Base-by-base conservation (phyloP, 2,113 vertebrate genomes). In the Hydrochoerus hydrochaeris region DNA sequence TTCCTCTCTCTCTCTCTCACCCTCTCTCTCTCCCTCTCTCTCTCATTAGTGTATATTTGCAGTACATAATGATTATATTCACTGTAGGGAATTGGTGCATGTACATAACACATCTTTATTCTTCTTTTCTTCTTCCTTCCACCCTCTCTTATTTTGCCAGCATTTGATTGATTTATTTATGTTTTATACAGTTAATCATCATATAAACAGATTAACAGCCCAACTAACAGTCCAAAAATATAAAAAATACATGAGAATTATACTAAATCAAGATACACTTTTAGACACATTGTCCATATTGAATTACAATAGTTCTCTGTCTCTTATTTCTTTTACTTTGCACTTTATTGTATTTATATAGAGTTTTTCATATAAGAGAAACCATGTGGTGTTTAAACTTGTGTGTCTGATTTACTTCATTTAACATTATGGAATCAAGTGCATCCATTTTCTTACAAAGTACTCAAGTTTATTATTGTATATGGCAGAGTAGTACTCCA, bases 1-100 rank as follows among this genome's bases (percentile, higher is more conserved):
- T 57, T n/a, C 30, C 16, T 24, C 26, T 7, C 4, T 4, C 16
- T 11, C 8, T 10, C 10, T 26, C 5, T 4, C 5, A 6, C 1
- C 52, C 32, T 9, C 9, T 78, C 5, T 28, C 20, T 41, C 38
- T 54, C 5, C 17, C 30, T 9, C 10, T 3, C 7, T 7, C 26
- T 16, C 5, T 22, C 19, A n/a, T n/a, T n/a, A 19, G 24, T 28
- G 12, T 16, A 28, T 77, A 26, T 77, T 30, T 77, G 73, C 44
- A 30, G 73, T 77, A 30, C 44, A 49, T 30, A 46, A 46, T 77
- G 73, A 44, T 46, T 75, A 14, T 41, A 77, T 44, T 75, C 41
- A 28, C 12, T 46, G 41, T 14, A 46, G 41, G 41, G 13, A 17
- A 67, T 67, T 67, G 2, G 41, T 44, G 28, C 73, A 26, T 14